A percentile compares a stretch with the other conserved stretches of the same genome.
Conservation (phyloP, 2,797 vertebrate genomes). For the Mus caroli region DNA sequence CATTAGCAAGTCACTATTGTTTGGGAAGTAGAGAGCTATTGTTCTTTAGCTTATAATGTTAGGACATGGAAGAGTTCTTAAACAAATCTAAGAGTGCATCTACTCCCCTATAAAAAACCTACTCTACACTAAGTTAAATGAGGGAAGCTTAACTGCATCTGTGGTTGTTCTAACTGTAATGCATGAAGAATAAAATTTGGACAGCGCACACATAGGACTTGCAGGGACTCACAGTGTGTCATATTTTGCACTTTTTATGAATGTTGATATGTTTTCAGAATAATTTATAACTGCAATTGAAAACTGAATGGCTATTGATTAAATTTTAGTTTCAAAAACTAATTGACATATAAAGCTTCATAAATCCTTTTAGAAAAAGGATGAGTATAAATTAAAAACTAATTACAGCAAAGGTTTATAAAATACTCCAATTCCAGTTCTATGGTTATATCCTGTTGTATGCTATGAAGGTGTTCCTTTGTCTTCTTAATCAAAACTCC, state of each 20-base stretch:
- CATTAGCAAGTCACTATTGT: background rate
- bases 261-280: slow-evolving; percentile 66
- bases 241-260: slow-evolving; percentile 62
- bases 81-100: background rate
- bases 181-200: slow-evolving; percentile 46
- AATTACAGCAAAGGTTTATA: slow-evolving; percentile 68
- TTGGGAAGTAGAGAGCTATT: background rate
- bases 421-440: slow-evolving; percentile 47
- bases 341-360: slow-evolving; percentile 79
- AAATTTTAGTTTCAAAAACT: slow-evolving; percentile 78
- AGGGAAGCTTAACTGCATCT: background rate
- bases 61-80: slow-evolving; percentile 27
- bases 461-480: background rate
- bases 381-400: slow-evolving; percentile 76
- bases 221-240: slow-evolving; percentile 49
- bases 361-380: slow-evolving; percentile 68
- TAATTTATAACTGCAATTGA: slow-evolving; percentile 77
- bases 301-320: slow-evolving; percentile 79
- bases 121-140: slow-evolving; percentile 9
- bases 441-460: slow-evolving; percentile 34
- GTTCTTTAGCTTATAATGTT: background rate
- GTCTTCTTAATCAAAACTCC: background rate
- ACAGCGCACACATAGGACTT: slow-evolving; percentile 48
- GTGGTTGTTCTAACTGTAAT: slow-evolving; percentile 27
- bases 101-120: background rate